Evolutionary conservation across 2,797 vertebrate genomes (phyloP).

Genomic region (Pipistrellus pygmaeus): DNA sequence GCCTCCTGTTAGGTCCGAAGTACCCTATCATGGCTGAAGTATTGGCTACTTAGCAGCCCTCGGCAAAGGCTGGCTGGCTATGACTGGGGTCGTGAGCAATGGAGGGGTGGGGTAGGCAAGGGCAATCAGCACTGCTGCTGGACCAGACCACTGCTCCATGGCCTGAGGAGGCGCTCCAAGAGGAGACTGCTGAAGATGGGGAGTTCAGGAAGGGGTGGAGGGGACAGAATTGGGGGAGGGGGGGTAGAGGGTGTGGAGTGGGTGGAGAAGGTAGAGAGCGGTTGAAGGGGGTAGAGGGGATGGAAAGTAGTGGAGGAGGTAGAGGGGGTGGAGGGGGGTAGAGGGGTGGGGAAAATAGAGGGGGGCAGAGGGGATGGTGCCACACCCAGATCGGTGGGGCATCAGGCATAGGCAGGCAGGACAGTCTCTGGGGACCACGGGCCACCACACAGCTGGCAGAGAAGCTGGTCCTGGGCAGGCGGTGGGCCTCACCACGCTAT

Average conservation of each 20-base stretch:
- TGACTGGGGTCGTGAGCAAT: not conserved
- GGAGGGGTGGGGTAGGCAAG: too few relatives aligned
- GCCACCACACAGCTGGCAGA: too few relatives aligned
- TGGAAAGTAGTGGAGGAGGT: too few relatives aligned
- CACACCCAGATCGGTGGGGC: too few relatives aligned
- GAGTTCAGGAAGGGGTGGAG: not conserved
- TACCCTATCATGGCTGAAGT: not conserved
- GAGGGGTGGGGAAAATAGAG: too few relatives aligned
- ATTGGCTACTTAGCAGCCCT: not conserved
- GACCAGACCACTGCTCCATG: not conserved
- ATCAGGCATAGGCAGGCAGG: too few relatives aligned
- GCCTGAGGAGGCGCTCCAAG: not conserved
- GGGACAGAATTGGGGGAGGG: too few relatives aligned
- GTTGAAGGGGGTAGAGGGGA: too few relatives aligned
- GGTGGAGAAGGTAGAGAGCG: not conserved
- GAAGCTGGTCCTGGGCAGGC: not conserved
- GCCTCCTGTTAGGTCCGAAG: not conserved
- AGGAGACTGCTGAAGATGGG: not conserved
- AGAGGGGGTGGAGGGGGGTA: too few relatives aligned
- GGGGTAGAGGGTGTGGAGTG: too few relatives aligned
- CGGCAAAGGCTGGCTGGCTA: not conserved
- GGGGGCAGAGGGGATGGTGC: too few relatives aligned
- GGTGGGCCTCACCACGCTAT: not conserved
- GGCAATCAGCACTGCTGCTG: not conserved
- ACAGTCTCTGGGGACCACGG: too few relatives aligned